Percentiles rank a stretch among this genome's conserved stretches.
Evolutionary conservation across 1,140 invertebrate genomes (phyloP).

Genomic region (Tetraneura akinire): DNA sequence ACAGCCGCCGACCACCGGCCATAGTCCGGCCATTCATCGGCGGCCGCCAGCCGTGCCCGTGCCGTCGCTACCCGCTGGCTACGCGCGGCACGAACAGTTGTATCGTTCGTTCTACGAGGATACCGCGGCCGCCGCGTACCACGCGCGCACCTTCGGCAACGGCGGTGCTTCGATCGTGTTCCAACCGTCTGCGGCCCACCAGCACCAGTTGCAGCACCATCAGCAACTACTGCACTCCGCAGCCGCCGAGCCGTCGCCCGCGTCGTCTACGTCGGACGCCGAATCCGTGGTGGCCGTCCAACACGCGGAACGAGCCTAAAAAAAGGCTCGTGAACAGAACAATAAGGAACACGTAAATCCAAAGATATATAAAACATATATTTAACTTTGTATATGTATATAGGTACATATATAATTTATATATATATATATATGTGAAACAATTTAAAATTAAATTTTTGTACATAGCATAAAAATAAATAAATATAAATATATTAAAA

Average conservation of each 20-base stretch:
- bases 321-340: background rate
- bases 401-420: too few relatives aligned
- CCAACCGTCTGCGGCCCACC: conserved; percentile 49
- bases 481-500: conserved; percentile 3
- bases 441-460: background rate
- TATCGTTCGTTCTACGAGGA: conserved; percentile 54
- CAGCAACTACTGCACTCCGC: conserved; percentile 51
- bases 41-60: conserved; percentile 58
- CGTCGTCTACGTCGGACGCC: conserved; percentile 47
- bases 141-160: conserved; percentile 56
- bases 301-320: conserved; percentile 57
- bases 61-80: conserved; percentile 58
- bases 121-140: conserved; percentile 55
- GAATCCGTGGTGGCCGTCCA: conserved; percentile 56
- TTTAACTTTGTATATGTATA: background rate
- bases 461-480: conserved; percentile 2
- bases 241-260: conserved; percentile 50
- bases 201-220: conserved; percentile 11
- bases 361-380: conserved; percentile 12
- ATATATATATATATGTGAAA: too few relatives aligned
- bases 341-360: conserved; percentile 31
- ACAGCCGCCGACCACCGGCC: conserved; percentile 61
- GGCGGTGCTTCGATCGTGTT: conserved; percentile 46
- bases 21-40: conserved; percentile 62
- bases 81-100: conserved; percentile 54